Evolutionary conservation across 2,797 vertebrate genomes (phyloP), one percentile per base, ranked within the genome.

Genomic region (Myotis vivesi): DNA sequence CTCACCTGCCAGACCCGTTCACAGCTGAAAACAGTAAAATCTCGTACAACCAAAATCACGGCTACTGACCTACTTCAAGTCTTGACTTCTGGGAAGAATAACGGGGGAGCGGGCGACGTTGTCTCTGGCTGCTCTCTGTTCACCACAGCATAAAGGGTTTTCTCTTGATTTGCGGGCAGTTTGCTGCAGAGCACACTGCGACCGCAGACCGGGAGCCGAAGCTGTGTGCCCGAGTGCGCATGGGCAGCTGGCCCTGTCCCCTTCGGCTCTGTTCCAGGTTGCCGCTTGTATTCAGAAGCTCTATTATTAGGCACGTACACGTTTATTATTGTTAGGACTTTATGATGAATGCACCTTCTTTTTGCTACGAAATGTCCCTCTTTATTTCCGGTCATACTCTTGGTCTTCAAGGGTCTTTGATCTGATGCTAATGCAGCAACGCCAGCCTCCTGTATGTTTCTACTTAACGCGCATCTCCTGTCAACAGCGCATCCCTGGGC

Each of bases 161-260:
- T 33, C 82, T 59, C 46, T 25, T 10, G 38, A 44, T 4, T 0
- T 4, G 49, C 0, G 13, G 23, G 41, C 1, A 13, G 23, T 0
- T 51, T 25, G 16, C 5, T 3, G 5, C 0, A 19, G 68, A 3
- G 1, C 0, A 3, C 57, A 25, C 0, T 2, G 33, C 44, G 2
- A 33, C 41, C 2, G 33, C 8, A 2, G 12, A 5, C 13, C 0
- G 0, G 16, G n/a, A 49, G 9, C 51, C 5, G 0, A 19, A 46
- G 30, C n/a, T 20, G 16, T 20, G 13, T 23, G 12, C 22, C 15
- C 1, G 5, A 2, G 5, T 0, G 8, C 11, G 9, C 5, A 20
- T 6, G 69, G 30, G 22, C 4, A 1, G 55, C 20, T 23, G 23
- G 16, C 22, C 57, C 72, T 23, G 72, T 15, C 57, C 12, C 8